A percentile compares a stretch with the other conserved stretches of the same genome.
phyloP scores from a whole-genome alignment of 2,113 vertebrate genomes.

The Mesembrinibis cayennensis region DNA sequence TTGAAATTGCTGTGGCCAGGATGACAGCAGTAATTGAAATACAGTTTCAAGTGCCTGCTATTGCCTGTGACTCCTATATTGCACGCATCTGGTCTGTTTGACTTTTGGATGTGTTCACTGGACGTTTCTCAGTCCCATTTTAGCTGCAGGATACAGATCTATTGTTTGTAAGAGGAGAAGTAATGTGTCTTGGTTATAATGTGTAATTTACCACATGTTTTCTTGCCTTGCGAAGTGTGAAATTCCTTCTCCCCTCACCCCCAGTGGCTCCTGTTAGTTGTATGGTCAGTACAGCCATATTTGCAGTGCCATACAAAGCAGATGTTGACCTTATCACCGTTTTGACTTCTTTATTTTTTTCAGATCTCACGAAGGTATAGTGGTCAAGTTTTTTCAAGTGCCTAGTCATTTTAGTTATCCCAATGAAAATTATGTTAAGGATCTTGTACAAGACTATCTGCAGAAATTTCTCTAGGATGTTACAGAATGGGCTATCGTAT shows the following conservation, averaged over 20 bases:
- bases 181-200: neutral
- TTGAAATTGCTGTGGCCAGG: neutral
- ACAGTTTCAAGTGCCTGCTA: neutral
- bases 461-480: neutral
- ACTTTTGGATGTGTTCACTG: neutral
- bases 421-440: neutral
- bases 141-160: neutral
- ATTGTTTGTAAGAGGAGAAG: neutral
- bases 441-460: neutral
- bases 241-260: neutral
- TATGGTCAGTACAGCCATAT: neutral
- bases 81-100: neutral
- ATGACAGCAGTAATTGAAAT: neutral
- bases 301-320: neutral
- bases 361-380: neutral
- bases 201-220: neutral
- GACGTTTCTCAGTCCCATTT: neutral
- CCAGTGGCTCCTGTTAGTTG: neutral
- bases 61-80: neutral
- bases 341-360: neutral
- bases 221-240: neutral
- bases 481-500: neutral
- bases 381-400: neutral
- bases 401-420: neutral
- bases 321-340: neutral